Percentiles rank a stretch among this genome's conserved stretches.
Evolutionary conservation across 2,888 invertebrate species (phyloP).

Genomic region (Mythimna vitellina): DNA sequence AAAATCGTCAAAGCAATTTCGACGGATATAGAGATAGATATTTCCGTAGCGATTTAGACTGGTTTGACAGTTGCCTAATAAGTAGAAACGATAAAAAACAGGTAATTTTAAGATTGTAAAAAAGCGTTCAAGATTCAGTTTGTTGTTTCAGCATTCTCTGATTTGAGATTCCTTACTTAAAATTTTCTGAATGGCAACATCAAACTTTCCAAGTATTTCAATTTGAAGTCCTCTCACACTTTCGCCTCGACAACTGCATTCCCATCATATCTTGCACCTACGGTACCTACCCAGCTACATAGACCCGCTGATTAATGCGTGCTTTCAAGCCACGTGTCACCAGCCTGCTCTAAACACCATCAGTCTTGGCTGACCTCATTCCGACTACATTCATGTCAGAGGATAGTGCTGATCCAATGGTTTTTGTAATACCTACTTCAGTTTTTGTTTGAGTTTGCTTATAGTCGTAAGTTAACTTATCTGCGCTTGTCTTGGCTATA

Average conservation of each 20-base stretch:
- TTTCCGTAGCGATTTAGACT: constrained; percentile 30
- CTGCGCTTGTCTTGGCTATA: constrained; percentile 13
- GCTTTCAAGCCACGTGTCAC: constrained; percentile 55
- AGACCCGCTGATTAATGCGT: constrained; percentile 52
- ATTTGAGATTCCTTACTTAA: neutral
- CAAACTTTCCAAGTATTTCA: neutral
- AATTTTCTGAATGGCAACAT: neutral
- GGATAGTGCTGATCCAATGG: constrained; percentile 38
- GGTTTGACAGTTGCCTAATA: constrained; percentile 22
- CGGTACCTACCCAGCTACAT: constrained; percentile 30
- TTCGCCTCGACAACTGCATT: constrained; percentile 11
- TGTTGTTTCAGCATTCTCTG: neutral
- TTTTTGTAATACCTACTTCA: constrained; percentile 39
- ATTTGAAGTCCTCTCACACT: neutral
- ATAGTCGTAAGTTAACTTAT: constrained; percentile 31
- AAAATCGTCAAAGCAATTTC: constrained; percentile 24
- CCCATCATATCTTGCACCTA: constrained; percentile 26
- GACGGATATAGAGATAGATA: constrained; percentile 12
- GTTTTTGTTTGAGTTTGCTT: constrained; percentile 43
- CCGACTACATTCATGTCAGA: constrained; percentile 41
- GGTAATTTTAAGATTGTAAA: constrained; percentile 17
- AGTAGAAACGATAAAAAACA: constrained; percentile 23
- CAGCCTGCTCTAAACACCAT: constrained; percentile 48
- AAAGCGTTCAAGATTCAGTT: neutral
- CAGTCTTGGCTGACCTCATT: constrained; percentile 59